Base-by-base conservation (phyloP, 2,113 vertebrate genomes). In the Campylorhamphus procurvoides region DNA sequence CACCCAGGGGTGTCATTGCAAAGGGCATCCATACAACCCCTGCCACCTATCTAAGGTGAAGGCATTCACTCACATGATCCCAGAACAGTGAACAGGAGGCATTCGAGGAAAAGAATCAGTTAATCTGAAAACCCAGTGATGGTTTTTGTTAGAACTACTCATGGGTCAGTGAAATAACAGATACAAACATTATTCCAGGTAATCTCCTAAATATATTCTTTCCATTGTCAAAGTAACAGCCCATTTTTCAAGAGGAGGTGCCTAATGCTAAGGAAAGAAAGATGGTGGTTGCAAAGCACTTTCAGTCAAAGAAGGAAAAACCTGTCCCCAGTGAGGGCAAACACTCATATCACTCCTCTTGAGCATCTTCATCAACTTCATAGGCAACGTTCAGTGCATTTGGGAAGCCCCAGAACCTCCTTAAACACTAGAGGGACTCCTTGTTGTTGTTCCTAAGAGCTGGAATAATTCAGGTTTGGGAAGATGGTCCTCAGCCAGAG, bases 11-110 rank as follows among this genome's bases (percentile, higher is more conserved):
- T 11, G 14, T 9, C 37, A 20, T n/a, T 67, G n/a, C 33, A 73
- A 50, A 86, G 25, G 14, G 6, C 6, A 1, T 20, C 14, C 40
- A 13, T 18, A 44, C 0, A 0, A 13, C 33, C 14, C 16, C 16
- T 29, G n/a, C 10, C 42, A 62, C 18, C 55, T 78, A 23, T 33
- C 46, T 11, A 23, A 40, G 37, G 15, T 39, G 76, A 33, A 83
- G 46, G 12, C 12, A 23, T 47, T 56, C 28, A 9, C 52, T 53
- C 29, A 14, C 4, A 14, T 8, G n/a, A 71, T 24, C 9, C 40
- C 55, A 60, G 33, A 73, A 28, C 49, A 33, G 9, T 2, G 25
- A 90, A 33, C 14, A 42, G 39, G 44, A 84, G 23, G 10, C 24
- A 10, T 31, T 27, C 5, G 31, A 42, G 23, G 39, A 37, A 64